These are phyloP conservation scores for Andrena dorsata DNA, from an alignment of 2,888 invertebrate genomes.

Conservation along the genomic window DNA sequence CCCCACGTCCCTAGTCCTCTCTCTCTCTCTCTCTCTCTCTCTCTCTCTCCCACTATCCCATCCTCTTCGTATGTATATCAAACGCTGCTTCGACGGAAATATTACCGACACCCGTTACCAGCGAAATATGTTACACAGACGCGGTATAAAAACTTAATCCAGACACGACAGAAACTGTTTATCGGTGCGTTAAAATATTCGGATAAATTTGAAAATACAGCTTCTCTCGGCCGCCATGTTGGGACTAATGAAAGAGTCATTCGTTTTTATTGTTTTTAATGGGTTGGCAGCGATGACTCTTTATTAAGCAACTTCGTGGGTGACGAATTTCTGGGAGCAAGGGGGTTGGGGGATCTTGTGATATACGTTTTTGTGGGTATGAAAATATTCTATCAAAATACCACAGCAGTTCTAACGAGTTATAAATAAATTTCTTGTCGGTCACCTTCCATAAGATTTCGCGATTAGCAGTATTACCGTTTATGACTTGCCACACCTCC, in stretches of 20 bases:
- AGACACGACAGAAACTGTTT: conserved; percentile 28
- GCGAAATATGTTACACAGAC: conserved; percentile 55
- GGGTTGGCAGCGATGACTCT: conserved; percentile 7
- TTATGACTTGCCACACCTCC: too few species aligned
- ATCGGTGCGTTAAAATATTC: conserved; percentile 8
- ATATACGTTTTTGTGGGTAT: neutral
- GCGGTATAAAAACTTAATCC: conserved; percentile 46
- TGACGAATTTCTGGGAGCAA: neutral
- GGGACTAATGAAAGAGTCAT: neutral
- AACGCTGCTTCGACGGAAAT: conserved; percentile 45
- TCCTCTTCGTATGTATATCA: conserved; percentile 28
- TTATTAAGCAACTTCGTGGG: neutral
- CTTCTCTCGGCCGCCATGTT: neutral
- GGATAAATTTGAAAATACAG: conserved; percentile 17
- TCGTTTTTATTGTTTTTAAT: neutral
- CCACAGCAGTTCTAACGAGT: too few species aligned
- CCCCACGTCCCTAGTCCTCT: neutral
- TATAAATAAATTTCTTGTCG: too few species aligned
- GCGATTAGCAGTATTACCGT: too few species aligned
- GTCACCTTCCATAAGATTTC: too few species aligned
- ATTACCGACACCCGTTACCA: conserved; percentile 54
- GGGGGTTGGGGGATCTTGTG: neutral
- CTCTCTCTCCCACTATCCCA: neutral
- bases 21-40: neutral
- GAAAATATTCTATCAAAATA: too few species aligned